A percentile compares a stretch with the other conserved stretches of the same genome.
These are phyloP conservation scores for Nettapus auritus DNA, from an alignment of 2,113 vertebrate genomes.

Conservation along the genomic window DNA sequence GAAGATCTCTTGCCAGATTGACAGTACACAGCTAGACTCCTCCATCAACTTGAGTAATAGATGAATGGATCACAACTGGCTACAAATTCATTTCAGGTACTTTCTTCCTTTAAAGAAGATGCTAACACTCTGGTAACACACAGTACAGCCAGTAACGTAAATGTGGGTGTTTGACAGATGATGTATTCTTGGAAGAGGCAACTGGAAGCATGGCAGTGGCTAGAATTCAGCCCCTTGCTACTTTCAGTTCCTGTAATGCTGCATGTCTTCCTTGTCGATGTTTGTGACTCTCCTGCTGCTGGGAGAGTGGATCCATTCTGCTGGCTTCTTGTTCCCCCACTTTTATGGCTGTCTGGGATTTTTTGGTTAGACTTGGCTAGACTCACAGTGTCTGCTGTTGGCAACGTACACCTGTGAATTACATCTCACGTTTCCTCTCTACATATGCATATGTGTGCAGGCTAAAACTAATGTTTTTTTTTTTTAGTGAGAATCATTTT, in stretches of 20 bases:
- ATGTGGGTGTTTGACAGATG: background rate
- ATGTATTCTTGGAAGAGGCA: background rate
- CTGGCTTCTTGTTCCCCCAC: background rate
- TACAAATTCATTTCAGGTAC: background rate
- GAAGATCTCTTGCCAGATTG: background rate
- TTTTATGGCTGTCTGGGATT: background rate
- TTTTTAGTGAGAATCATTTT: background rate
- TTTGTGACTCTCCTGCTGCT: background rate
- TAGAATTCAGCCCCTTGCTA: background rate
- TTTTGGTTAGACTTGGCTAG: background rate
- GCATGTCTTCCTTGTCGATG: background rate
- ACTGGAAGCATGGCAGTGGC: accelerated
- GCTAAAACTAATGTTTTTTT: background rate
- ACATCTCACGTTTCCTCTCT: background rate
- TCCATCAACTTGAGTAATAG: background rate
- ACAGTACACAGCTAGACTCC: background rate
- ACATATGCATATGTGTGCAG: background rate
- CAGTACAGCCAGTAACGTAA: background rate
- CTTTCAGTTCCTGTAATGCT: too few relatives aligned
- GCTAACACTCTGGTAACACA: background rate
- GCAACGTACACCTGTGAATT: background rate
- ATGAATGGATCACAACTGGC: background rate
- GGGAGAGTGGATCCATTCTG: background rate
- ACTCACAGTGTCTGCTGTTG: background rate
- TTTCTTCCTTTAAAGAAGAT: background rate